Conservation (phyloP, 2,113 vertebrate genomes). For the Amazona vittata region DNA sequence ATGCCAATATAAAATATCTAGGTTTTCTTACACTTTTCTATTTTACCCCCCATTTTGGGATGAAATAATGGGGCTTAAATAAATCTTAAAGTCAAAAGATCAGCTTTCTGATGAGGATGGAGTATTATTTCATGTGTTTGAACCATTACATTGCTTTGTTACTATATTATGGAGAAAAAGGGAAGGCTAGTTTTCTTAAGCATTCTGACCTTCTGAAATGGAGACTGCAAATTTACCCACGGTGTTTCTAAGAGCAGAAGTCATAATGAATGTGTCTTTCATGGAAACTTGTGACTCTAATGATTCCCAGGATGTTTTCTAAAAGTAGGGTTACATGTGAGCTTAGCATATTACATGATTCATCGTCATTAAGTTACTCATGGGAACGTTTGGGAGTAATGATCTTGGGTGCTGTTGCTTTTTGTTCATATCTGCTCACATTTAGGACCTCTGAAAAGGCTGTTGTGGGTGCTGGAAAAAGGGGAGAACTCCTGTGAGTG, state of each 20-base stretch:
- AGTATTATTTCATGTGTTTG: neutral
- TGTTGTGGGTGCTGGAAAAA: neutral
- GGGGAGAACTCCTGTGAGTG: neutral
- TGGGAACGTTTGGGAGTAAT: neutral
- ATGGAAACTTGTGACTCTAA: neutral
- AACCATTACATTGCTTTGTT: neutral
- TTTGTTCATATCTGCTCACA: neutral
- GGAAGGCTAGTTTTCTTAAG: neutral
- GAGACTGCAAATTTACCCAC: neutral
- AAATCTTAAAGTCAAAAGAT: neutral
- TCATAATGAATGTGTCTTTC: neutral
- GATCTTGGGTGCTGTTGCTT: neutral
- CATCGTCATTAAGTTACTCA: neutral
- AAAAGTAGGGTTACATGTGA: neutral
- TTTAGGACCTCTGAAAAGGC: neutral
- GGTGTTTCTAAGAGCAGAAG: neutral
- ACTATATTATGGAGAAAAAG: neutral
- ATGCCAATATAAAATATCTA: neutral
- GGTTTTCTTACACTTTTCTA: neutral
- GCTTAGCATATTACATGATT: neutral
- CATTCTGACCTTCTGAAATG: neutral
- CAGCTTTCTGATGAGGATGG: rapidly evolving
- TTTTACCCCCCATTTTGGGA: neutral
- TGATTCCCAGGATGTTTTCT: neutral
- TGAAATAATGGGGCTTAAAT: neutral